phyloP scores from a whole-genome alignment of 2,888 invertebrate species.

The Lymantria monacha region DNA sequence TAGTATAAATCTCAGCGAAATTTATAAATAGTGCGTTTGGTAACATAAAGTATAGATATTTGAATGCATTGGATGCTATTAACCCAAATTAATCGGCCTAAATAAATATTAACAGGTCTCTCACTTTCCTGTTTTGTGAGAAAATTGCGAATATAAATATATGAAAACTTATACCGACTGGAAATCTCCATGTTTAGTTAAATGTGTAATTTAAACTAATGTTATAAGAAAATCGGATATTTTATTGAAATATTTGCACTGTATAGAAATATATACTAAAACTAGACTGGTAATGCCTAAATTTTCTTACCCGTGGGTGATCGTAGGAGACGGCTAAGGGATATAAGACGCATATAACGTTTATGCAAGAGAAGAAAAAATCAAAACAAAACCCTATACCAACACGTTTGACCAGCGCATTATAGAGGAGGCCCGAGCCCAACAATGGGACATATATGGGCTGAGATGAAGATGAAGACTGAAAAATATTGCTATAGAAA shows the following conservation, averaged over 20 bases:
- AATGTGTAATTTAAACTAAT: constrained; percentile 3
- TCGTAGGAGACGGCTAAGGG: no score
- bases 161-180: constrained; percentile 8
- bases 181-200: constrained; percentile 9
- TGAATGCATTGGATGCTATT: constrained; percentile 36
- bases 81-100: constrained; percentile 38
- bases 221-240: not conserved
- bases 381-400: no score
- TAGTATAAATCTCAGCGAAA: constrained; percentile 62
- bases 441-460: no score
- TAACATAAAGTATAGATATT: constrained; percentile 37
- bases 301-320: no score
- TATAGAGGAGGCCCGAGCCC: no score
- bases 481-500: no score
- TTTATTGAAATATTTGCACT: not conserved
- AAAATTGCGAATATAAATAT: constrained; percentile 1
- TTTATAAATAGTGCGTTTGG: constrained; percentile 60
- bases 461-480: no score
- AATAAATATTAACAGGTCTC: constrained; percentile 12
- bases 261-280: no score
- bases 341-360: no score
- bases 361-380: no score
- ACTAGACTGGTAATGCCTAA: no score
- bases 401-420: no score
- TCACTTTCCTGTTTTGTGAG: not conserved